Conservation (phyloP, 2,888 invertebrate species). For the Rotaria macrura region DNA sequence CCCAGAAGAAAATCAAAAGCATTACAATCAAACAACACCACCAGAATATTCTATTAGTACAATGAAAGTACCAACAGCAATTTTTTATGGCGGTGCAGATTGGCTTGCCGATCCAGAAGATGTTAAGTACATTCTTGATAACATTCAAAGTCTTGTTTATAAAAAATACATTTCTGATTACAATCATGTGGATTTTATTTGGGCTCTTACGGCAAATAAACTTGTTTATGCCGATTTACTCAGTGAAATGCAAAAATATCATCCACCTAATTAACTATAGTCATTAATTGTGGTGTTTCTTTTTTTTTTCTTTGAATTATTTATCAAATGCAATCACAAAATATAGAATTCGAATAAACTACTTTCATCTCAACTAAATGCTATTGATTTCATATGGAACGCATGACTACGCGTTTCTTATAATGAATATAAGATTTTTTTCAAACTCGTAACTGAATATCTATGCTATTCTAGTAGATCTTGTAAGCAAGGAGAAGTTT, state of each 20-base stretch:
- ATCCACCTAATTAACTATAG: neutral
- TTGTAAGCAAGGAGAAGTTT: too few species aligned
- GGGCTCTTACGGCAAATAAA: conserved; percentile 47
- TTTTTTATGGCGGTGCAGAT: conserved; percentile 64
- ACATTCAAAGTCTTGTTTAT: conserved; percentile 36
- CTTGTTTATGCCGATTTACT: conserved; percentile 41
- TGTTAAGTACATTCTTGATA: conserved; percentile 36
- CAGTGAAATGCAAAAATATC: neutral
- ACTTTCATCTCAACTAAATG: too few species aligned
- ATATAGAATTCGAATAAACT: too few species aligned
- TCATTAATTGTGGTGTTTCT: neutral
- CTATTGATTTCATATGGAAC: too few species aligned
- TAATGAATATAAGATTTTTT: too few species aligned
- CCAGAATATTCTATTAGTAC: conserved; percentile 43
- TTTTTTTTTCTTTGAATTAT: too few species aligned
- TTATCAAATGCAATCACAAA: too few species aligned
- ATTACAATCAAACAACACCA: conserved; percentile 46
- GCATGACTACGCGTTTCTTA: too few species aligned
- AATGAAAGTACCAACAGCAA: conserved; percentile 52
- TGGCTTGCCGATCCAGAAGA: conserved; percentile 58
- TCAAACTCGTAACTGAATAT: too few species aligned
- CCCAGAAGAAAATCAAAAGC: conserved; percentile 39
- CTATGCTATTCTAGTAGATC: too few species aligned
- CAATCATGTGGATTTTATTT: conserved; percentile 52
- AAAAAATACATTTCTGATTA: conserved; percentile 39